Conservation (phyloP, 1,140 invertebrate genomes). For the Aradophagus sp. region DNA sequence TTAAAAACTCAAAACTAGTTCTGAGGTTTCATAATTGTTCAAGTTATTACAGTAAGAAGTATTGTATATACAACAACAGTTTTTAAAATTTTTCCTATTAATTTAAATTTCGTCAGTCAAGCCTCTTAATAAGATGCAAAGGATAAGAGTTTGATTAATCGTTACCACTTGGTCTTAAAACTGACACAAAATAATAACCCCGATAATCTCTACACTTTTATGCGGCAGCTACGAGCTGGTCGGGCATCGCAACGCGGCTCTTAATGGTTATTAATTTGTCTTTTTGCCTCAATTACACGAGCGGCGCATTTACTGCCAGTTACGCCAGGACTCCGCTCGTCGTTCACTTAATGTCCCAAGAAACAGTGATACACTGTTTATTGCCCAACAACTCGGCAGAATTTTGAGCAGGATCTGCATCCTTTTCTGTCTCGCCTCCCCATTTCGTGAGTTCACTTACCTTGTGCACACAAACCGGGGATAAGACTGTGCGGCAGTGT, state of each 20-base stretch:
- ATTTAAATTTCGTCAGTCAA: too few species aligned
- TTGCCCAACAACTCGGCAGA: constrained; percentile 63
- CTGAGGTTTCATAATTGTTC: too few species aligned
- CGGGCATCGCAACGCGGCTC: constrained; percentile 15
- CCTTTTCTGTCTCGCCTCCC: constrained; percentile 51
- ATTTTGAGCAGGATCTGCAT: constrained; percentile 63
- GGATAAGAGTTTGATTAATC: too few species aligned
- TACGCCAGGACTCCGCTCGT: constrained; percentile 32
- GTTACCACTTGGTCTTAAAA: too few species aligned
- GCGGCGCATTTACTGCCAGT: constrained; percentile 31
- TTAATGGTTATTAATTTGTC: constrained; percentile 62
- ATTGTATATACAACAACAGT: too few species aligned
- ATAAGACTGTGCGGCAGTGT: constrained; percentile 35
- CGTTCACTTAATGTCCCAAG: constrained; percentile 63
- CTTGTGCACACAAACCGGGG: constrained; percentile 21
- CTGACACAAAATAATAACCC: too few species aligned
- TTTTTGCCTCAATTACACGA: constrained; percentile 45
- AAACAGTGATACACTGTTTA: constrained; percentile 71
- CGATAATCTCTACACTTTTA: constrained; percentile 18
- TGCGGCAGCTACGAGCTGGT: constrained; percentile 13
- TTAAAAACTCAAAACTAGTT: too few species aligned
- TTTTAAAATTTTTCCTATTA: too few species aligned
- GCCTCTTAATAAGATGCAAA: too few species aligned
- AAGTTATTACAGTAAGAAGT: too few species aligned
- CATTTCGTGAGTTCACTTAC: constrained; percentile 46